Evolutionary conservation across 2,797 vertebrate genomes (phyloP), one percentile per base, ranked within the genome.

Genomic region (Calcarius lapponicus): DNA sequence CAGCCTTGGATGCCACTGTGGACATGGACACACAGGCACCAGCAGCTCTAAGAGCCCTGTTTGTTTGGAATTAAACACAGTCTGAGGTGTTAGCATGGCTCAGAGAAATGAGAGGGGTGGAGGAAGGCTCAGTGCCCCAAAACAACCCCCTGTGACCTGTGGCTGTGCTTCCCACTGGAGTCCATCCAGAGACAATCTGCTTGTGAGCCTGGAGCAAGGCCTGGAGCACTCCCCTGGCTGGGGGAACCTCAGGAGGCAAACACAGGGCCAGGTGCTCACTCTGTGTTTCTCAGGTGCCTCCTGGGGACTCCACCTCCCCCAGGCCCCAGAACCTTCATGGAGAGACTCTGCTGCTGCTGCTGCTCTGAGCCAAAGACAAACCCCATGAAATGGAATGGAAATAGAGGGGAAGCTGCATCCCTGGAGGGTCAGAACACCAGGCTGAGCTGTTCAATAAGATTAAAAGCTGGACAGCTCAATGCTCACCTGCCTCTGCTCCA

Each of bases 11-110:
- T n/a, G 57, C 20, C 8, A 0, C 38, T 14, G 36, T 0, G 45
- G 50, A 29, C 65, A 47, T 3, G 69, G 69, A 54, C 43, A 54
- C 34, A 5, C 11, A 11, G 56, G 19, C 32, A 53, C 29, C 47
- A 6, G 6, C 45, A 38, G 69, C 50, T 85, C 88, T n/a, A 4
- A 38, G 36, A 87, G 69, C 60, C 32, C 34, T 48, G 18, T 60
- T 73, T 88, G 57, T 92, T 95, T 90, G 78, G 38, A 57, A 92
- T 94, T 94, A 94, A 94, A 54, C 28, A 53, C 28, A 4, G 34
- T 62, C 85, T 75, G 25, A 72, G 36, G 32, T 15, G 36, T 80
- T 57, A 75, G 40, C 66, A 31, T 71, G 54, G 51, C 18, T 86
- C 40, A 82, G 67, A 42, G 78, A 50, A 45, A 26, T 18, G 40